Evolutionary conservation across 2,888 invertebrate species (phyloP).

Genomic region (Pyralis farinalis): DNA sequence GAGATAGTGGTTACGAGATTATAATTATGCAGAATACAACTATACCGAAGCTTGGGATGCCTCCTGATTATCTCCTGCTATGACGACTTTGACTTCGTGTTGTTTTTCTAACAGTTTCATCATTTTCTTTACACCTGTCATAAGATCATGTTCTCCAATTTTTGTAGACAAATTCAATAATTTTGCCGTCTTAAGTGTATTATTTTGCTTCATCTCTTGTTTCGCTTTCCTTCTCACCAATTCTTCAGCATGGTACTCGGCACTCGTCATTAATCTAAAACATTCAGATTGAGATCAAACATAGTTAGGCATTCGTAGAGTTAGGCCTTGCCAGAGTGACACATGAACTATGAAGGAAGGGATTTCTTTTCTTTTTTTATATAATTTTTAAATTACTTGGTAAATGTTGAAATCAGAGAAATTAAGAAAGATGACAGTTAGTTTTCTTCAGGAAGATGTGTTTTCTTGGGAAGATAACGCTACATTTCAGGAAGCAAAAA

Average conservation of each 20-base stretch:
- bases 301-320: too few relatives aligned
- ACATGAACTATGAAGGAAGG: too few relatives aligned
- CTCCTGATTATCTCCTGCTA: constrained; percentile 70
- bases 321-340: too few relatives aligned
- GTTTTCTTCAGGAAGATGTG: too few relatives aligned
- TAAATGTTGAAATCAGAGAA: too few relatives aligned
- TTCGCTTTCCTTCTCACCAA: constrained; percentile 73
- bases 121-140: constrained; percentile 83
- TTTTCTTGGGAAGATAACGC: too few relatives aligned
- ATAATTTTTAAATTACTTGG: too few relatives aligned
- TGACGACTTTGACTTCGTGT: constrained; percentile 83
- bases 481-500: too few relatives aligned
- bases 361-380: too few relatives aligned
- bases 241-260: constrained; percentile 84
- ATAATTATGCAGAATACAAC: constrained; percentile 21
- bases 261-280: constrained; percentile 82
- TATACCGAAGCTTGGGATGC: constrained; percentile 46
- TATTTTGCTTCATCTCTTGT: constrained; percentile 57
- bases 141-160: constrained; percentile 85
- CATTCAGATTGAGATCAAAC: too few relatives aligned
- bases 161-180: constrained; percentile 81
- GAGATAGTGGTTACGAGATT: too few relatives aligned
- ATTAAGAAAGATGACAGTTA: too few relatives aligned
- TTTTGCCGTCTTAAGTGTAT: constrained; percentile 82
- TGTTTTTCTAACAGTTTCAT: constrained; percentile 84